Evolutionary conservation across 2,797 vertebrate genomes (phyloP).

Genomic region (Betta splendens): DNA sequence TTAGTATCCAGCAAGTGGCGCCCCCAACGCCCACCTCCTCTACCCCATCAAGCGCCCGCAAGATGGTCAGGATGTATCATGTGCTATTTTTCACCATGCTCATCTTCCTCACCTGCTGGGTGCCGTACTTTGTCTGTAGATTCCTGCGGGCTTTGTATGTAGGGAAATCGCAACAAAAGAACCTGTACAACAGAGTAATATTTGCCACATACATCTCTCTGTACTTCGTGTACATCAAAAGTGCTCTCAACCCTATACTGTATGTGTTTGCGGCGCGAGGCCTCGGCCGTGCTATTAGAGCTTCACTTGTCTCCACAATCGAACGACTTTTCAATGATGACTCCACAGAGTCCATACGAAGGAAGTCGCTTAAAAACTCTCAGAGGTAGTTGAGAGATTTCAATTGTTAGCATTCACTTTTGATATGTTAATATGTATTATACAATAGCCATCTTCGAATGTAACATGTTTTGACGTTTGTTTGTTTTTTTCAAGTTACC

Average conservation of each 20-base stretch:
- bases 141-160: slow-evolving; percentile 62
- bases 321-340: slow-evolving; percentile 82
- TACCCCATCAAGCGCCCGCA: slow-evolving; percentile 43
- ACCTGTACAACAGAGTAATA: accelerated
- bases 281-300: slow-evolving; percentile 71
- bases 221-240: slow-evolving; percentile 82
- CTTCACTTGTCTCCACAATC: slow-evolving; percentile 78
- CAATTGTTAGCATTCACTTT: no score
- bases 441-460: background rate
- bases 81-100: slow-evolving; percentile 83
- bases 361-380: slow-evolving; percentile 77
- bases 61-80: slow-evolving; percentile 76
- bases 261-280: slow-evolving; percentile 83
- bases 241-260: slow-evolving; percentile 80
- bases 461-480: background rate
- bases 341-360: slow-evolving; percentile 70
- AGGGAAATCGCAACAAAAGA: accelerated
- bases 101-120: slow-evolving; percentile 84
- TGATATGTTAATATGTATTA: no score
- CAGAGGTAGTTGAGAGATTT: slow-evolving; percentile 51
- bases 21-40: slow-evolving; percentile 35
- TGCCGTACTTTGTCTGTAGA: slow-evolving; percentile 82
- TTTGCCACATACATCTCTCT: slow-evolving; percentile 65
- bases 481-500: no score
- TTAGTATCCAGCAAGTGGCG: slow-evolving; percentile 52